A percentile compares a stretch with the other conserved stretches of the same genome.
These are phyloP conservation scores for Aphelinus atriplicis DNA, from an alignment of 1,140 invertebrate species.

Conservation along the genomic window DNA sequence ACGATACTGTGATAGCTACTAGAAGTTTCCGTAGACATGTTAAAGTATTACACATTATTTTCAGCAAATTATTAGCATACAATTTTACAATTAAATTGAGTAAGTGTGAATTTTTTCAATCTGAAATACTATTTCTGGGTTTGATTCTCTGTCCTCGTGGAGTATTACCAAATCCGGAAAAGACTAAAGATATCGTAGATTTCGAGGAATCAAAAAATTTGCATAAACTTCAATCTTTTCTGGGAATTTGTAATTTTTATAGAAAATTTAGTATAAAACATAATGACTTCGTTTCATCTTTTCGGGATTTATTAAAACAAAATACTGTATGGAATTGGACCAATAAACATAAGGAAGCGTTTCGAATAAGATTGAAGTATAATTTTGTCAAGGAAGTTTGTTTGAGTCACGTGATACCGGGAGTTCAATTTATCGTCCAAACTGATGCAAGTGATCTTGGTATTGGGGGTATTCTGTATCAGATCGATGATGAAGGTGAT, in stretches of 20 bases:
- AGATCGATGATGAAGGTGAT: conserved; percentile 1
- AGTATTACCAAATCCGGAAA: background rate
- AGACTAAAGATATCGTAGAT: background rate
- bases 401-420: background rate
- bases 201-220: background rate
- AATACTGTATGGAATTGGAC: no score
- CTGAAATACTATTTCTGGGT: background rate
- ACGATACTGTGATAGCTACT: no score
- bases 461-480: conserved; percentile 3
- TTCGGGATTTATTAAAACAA: no score
- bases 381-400: background rate
- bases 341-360: no score
- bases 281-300: background rate
- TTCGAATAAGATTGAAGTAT: no score
- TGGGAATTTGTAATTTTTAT: conserved; percentile 13
- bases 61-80: background rate
- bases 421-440: background rate
- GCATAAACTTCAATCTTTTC: background rate
- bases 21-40: background rate
- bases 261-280: background rate
- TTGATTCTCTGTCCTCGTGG: background rate
- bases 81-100: conserved; percentile 9
- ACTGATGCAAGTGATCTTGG: background rate
- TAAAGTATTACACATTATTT: background rate
- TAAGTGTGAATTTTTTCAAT: conserved; percentile 6